Percentiles rank a stretch among this genome's conserved stretches.
These are phyloP conservation scores for Nasua narica DNA, from an alignment of 2,797 vertebrate genomes.

Conservation along the genomic window DNA sequence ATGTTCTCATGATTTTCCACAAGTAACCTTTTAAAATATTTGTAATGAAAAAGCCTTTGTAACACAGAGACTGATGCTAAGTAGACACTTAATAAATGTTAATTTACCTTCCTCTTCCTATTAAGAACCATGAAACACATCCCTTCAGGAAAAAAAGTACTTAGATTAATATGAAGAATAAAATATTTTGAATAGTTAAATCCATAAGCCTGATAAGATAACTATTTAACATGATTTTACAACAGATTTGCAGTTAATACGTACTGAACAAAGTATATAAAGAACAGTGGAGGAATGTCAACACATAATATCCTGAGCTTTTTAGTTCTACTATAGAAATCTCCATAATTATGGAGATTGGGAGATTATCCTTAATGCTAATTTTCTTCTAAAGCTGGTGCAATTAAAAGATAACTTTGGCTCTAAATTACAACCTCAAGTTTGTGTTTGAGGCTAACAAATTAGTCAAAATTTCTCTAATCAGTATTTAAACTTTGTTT, in stretches of 20 bases:
- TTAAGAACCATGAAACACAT: background rate
- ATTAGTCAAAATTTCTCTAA: constrained; percentile 80
- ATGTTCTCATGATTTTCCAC: background rate
- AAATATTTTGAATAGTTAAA: constrained; percentile 33
- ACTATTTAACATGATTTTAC: constrained; percentile 43
- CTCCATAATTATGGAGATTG: constrained; percentile 81
- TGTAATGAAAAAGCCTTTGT: background rate
- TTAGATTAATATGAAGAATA: background rate
- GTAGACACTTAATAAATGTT: background rate
- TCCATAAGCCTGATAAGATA: background rate
- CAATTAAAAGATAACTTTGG: constrained; percentile 82
- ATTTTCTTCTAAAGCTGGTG: constrained; percentile 81
- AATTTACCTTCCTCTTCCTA: background rate
- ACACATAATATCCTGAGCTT: constrained; percentile 67
- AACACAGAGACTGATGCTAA: background rate
- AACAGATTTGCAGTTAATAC: constrained; percentile 62
- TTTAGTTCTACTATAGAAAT: constrained; percentile 79
- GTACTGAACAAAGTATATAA: constrained; percentile 57
- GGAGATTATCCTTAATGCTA: constrained; percentile 81
- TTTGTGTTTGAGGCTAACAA: constrained; percentile 83
- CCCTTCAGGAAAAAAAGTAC: background rate
- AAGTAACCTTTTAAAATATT: background rate
- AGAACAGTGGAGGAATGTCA: constrained; percentile 70
- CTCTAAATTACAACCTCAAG: constrained; percentile 81
- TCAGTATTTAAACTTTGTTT: constrained; percentile 74